Evolutionary conservation across 2,113 vertebrate species (phyloP).

Genomic region (Cacatua alba): DNA sequence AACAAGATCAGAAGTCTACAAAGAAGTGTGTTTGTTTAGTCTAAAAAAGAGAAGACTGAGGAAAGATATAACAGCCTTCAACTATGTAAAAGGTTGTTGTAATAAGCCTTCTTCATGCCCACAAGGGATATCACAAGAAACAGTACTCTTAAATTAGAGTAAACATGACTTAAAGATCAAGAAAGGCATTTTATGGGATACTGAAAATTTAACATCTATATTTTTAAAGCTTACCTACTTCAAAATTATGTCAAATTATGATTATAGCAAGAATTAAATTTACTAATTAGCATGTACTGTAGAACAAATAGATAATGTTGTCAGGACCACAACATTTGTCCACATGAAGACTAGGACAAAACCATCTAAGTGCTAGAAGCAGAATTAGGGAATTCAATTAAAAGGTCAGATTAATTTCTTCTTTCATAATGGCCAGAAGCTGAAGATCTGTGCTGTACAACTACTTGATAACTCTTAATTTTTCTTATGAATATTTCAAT

Average conservation of each 20-base stretch:
- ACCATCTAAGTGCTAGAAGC: not conserved
- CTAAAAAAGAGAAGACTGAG: slow-evolving; percentile 26
- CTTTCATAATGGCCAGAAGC: not conserved
- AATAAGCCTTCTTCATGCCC: not conserved
- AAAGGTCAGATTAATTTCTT: not conserved
- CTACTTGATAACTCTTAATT: not conserved
- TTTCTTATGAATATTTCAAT: not conserved
- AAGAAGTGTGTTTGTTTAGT: slow-evolving; percentile 53
- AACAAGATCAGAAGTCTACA: not conserved
- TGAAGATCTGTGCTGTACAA: not conserved
- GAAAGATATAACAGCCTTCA: slow-evolving; percentile 42
- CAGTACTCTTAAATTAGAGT: not conserved
- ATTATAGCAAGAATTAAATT: not conserved
- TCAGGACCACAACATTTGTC: not conserved
- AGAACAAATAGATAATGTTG: not conserved
- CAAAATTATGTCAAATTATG: not conserved
- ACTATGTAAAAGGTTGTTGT: slow-evolving; percentile 30
- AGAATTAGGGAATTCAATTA: not conserved
- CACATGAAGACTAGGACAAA: not conserved
- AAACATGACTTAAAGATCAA: not conserved
- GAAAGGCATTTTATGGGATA: not conserved
- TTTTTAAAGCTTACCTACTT: not conserved
- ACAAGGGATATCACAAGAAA: not conserved
- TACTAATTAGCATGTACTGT: not conserved
- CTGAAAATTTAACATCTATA: not conserved